phyloP scores from a whole-genome alignment of 2,113 vertebrate species.

The Leptobrachium leishanense region DNA sequence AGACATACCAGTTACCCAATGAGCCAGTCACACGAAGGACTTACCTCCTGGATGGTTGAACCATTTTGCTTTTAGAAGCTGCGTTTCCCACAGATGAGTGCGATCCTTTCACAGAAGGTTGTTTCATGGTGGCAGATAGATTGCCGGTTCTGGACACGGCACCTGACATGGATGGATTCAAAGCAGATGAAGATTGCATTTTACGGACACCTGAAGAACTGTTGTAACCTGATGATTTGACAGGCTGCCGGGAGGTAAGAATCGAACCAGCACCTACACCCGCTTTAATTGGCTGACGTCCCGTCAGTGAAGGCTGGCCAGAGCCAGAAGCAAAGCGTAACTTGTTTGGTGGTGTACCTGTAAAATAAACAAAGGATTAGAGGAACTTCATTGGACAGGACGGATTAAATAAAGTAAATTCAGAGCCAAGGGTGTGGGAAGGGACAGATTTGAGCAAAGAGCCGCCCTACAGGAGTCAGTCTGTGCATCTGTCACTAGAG shows the following conservation, averaged over 20 bases:
- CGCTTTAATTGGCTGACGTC: conserved; percentile 74
- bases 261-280: conserved; percentile 66
- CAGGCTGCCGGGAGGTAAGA: conserved; percentile 63
- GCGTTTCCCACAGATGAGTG: conserved; percentile 50
- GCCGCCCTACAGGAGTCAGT: too few relatives aligned
- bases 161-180: conserved; percentile 57
- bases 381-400: too few relatives aligned
- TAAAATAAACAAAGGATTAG: background rate
- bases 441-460: too few relatives aligned
- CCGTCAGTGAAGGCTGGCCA: conserved; percentile 71
- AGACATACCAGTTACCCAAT: too few relatives aligned
- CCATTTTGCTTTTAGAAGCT: conserved; percentile 69
- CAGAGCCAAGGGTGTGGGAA: too few relatives aligned
- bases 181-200: conserved; percentile 61
- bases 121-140: conserved; percentile 57
- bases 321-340: conserved; percentile 65
- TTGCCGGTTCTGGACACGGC: conserved; percentile 55
- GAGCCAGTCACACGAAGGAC: background rate
- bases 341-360: conserved; percentile 74
- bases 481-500: too few relatives aligned
- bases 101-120: conserved; percentile 55
- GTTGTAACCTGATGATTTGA: conserved; percentile 65
- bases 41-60: conserved; percentile 75
- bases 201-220: conserved; percentile 58
- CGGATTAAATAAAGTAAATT: too few relatives aligned